These are phyloP conservation scores for Anas bahamensis DNA, from an alignment of 2,797 vertebrate species.

Conservation along the genomic window DNA sequence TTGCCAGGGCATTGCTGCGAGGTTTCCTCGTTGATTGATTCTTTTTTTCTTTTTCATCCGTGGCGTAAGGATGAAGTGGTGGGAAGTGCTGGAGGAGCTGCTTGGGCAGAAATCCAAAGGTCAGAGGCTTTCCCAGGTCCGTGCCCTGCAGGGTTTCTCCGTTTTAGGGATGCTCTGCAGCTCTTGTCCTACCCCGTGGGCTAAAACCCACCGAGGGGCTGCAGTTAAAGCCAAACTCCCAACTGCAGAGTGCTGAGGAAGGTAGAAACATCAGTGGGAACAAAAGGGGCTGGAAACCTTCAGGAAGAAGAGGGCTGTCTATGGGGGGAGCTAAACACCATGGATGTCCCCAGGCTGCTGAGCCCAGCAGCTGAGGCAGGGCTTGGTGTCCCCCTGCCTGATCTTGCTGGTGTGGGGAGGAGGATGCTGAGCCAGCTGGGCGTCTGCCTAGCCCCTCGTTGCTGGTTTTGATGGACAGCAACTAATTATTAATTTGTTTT, in stretches of 20 bases:
- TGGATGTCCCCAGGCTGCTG: too few relatives aligned
- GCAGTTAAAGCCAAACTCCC: rapidly evolving
- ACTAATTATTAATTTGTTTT: too few relatives aligned
- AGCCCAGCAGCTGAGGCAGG: not conserved
- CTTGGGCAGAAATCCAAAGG: not conserved
- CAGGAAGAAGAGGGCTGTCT: not conserved
- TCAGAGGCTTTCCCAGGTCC: rapidly evolving
- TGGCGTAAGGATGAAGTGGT: not conserved
- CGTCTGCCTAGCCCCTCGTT: not conserved
- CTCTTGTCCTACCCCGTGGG: not conserved
- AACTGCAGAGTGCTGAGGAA: rapidly evolving
- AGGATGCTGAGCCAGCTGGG: not conserved
- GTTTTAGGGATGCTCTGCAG: not conserved
- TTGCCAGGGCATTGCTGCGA: not conserved
- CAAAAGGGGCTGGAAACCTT: not conserved
- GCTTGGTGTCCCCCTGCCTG: too few relatives aligned
- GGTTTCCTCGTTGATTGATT: not conserved
- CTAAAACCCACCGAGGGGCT: not conserved
- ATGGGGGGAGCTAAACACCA: rapidly evolving
- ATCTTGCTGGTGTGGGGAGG: not conserved
- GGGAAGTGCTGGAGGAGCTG: not conserved
- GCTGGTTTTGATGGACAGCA: not conserved
- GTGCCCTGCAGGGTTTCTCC: rapidly evolving
- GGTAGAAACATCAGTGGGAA: rapidly evolving
- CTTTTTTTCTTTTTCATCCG: too few relatives aligned